Conservation (phyloP, 1,140 invertebrate species). For the Neodiprion lecontei region DNA sequence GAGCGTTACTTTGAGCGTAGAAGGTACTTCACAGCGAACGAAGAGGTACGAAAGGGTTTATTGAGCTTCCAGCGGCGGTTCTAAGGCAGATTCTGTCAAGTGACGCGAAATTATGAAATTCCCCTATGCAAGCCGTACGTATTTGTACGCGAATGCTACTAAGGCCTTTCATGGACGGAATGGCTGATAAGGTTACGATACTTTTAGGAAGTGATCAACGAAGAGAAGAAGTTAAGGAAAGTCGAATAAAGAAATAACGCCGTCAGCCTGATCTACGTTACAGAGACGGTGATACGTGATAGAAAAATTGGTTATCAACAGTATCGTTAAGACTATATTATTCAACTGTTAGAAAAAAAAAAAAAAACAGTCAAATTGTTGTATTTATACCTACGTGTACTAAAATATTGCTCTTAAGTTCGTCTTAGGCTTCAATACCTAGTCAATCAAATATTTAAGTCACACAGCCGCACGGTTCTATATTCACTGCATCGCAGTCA, state of each 20-base stretch:
- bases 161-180: slow-evolving; percentile 54
- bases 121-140: slow-evolving; percentile 45
- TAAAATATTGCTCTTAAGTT: neutral
- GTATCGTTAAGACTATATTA: no score
- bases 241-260: no score
- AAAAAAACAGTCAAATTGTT: neutral
- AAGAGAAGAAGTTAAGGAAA: neutral
- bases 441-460: slow-evolving; percentile 35
- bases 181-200: slow-evolving; percentile 45
- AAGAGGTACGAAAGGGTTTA: neutral
- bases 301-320: no score
- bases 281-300: no score
- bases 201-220: neutral
- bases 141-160: slow-evolving; percentile 29
- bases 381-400: neutral
- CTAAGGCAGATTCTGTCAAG: neutral
- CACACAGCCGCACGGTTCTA: slow-evolving; percentile 46
- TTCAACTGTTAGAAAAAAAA: neutral
- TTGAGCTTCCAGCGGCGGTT: neutral
- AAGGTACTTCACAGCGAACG: neutral
- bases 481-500: slow-evolving; percentile 26
- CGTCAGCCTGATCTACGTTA: no score
- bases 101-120: slow-evolving; percentile 17
- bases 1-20: neutral
- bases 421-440: neutral